These are phyloP conservation scores for Crotalus adamanteus DNA, from an alignment of 2,797 vertebrate genomes.

Conservation along the genomic window DNA sequence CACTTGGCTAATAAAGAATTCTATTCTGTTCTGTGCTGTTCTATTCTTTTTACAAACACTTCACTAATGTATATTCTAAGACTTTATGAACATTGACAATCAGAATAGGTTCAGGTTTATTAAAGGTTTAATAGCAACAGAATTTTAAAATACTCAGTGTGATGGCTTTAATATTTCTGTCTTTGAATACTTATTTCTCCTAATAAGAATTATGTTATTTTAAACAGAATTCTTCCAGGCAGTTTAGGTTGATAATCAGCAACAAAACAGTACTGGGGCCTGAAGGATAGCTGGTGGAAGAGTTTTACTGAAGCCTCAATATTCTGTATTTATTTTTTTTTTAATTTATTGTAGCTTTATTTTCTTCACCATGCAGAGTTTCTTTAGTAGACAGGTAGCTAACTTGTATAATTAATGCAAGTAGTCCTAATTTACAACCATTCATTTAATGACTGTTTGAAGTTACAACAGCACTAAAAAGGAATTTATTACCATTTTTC, in stretches of 20 bases:
- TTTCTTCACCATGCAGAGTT: not conserved
- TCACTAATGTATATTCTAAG: slow-evolving; percentile 8
- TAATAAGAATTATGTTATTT: not conserved
- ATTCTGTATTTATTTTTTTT: not conserved
- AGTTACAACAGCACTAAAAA: no score
- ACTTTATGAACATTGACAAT: slow-evolving; percentile 14
- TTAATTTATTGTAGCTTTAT: not conserved
- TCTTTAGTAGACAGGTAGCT: not conserved
- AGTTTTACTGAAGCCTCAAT: not conserved
- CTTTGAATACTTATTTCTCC: not conserved
- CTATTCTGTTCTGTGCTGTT: not conserved
- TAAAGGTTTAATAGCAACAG: not conserved
- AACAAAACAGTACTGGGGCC: not conserved
- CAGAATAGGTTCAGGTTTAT: slow-evolving; percentile 11
- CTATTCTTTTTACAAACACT: slow-evolving; percentile 24
- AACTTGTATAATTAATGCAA: not conserved
- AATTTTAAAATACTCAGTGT: not conserved
- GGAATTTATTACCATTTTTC: no score
- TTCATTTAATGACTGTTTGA: not conserved
- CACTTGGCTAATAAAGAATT: not conserved
- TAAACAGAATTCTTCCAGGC: not conserved
- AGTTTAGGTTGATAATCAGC: not conserved
- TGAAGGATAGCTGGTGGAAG: not conserved
- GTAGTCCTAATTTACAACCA: not conserved
- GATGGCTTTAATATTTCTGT: not conserved